Base-by-base conservation (phyloP, 2,888 invertebrate genomes). In the Anoplius nigerrimus region DNA sequence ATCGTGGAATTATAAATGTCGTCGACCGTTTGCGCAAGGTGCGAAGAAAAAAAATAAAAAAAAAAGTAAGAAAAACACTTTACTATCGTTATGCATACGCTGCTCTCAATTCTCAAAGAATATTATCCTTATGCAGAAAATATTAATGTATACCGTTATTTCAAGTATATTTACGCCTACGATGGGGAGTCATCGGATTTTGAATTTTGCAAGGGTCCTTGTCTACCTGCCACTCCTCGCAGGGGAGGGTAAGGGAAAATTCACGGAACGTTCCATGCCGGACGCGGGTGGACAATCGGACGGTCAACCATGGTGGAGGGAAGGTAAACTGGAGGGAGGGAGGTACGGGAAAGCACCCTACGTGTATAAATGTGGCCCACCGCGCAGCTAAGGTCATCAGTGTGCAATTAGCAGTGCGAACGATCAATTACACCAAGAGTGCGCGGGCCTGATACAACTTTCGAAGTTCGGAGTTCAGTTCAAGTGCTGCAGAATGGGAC, bases 381-480 rank as follows among this genome's bases (percentile, higher is more conserved):
- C 42, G 58, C 34, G 61, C 67, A 45, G 48, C 59, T 56, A 73
- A 71, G 72, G 66, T 76, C 73, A 75, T 76, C 71, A 77, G 76
- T 79, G 51, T 57, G 21, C 65, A 75, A 63, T 71, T 72, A 72
- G 55, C 70, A 68, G 69, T 70, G 60, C 58, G 48, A 24, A 5
- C 24, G 24, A 52, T 63, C 46, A 20, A 16, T 16, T 16, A 18
- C 15, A 2, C 21, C 18, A 20, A 8, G 20, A n/a, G 8, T 24
- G 34, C 1, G 24, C 3, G 0, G 45, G 5, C 18, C 8, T 13
- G 48, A 48, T 18, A 18, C 16, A 48, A 11, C 2, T 48, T 18
- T 48, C 6, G 34, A 34, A 34, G 34, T 11, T 16, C 16, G 13
- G 16, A 48, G 16, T 48, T 34, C 11, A 48, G 48, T 18, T 48